Conservation (phyloP, 2,888 invertebrate species). For the Paralinhomoeus sp. region DNA sequence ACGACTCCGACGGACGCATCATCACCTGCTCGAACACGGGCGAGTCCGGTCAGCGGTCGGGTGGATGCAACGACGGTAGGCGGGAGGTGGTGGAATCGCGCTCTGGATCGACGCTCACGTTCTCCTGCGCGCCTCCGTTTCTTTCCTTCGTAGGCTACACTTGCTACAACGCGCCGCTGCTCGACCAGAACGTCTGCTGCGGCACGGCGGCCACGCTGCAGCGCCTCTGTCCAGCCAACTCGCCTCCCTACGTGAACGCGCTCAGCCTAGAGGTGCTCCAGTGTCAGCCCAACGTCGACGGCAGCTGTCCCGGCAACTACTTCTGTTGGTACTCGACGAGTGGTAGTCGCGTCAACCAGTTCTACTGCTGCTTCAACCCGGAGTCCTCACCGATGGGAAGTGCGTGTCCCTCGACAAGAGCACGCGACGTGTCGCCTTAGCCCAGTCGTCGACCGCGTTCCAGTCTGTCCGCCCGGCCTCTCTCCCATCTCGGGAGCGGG, state of each 20-base stretch:
- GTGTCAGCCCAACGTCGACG: constrained; percentile 23
- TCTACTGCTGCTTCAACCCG: constrained; percentile 19
- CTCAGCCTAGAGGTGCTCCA: constrained; percentile 24
- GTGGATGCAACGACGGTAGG: not conserved
- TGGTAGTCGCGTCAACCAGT: constrained; percentile 19
- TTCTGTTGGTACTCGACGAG: constrained; percentile 25
- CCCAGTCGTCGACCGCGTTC: not conserved
- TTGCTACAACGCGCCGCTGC: constrained; percentile 17
- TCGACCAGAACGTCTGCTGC: constrained; percentile 24
- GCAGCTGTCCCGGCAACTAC: constrained; percentile 22
- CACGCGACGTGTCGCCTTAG: not conserved
- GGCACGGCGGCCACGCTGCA: constrained; percentile 7
- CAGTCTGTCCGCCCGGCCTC: constrained; percentile 22
- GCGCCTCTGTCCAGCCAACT: constrained; percentile 18
- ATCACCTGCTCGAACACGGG: constrained; percentile 18
- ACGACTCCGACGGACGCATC: constrained; percentile 15
- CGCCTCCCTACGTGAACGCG: constrained; percentile 22
- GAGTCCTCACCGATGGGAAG: not conserved
- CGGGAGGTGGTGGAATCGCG: too few species aligned
- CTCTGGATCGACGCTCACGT: too few species aligned
- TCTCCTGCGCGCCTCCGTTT: too few species aligned
- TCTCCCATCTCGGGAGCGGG: constrained; percentile 22
- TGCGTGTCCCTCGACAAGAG: not conserved
- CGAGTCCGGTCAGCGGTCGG: not conserved
- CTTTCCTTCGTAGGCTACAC: too few species aligned